A percentile compares a stretch with the other conserved stretches of the same genome.
Evolutionary conservation across 64 coral and sea anemone genomes (phyloP).

Genomic region (Anthopleura sola): DNA sequence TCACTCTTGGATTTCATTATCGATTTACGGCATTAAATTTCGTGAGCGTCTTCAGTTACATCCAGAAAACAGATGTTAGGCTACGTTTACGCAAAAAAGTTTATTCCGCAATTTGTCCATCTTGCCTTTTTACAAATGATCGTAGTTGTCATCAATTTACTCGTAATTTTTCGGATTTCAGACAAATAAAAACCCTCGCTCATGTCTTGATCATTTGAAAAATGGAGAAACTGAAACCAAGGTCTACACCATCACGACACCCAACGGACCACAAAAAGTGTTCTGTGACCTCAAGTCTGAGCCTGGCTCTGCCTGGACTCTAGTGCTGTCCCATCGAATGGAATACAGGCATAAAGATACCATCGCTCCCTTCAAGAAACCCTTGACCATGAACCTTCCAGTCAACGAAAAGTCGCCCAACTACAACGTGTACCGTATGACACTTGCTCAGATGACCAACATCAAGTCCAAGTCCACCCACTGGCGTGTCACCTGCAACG

Average conservation of each 20-base stretch:
- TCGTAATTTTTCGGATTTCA: no score
- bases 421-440: conserved; percentile 48
- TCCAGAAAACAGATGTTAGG: no score
- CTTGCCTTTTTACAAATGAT: no score
- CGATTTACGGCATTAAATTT: no score
- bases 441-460: conserved; percentile 17
- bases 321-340: conserved; percentile 26
- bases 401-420: conserved; percentile 32
- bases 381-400: conserved; percentile 21
- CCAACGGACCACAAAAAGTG: background rate
- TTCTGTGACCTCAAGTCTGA: conserved; percentile 57
- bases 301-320: conserved; percentile 49
- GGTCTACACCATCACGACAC: background rate
- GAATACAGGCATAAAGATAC: background rate
- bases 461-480: conserved; percentile 44
- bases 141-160: no score
- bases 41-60: no score
- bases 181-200: background rate
- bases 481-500: conserved; percentile 54
- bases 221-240: background rate
- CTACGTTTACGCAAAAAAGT: no score
- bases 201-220: background rate
- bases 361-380: background rate
- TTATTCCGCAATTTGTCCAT: no score
- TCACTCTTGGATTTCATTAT: no score